Evolutionary conservation across 2,797 vertebrate species (phyloP), one percentile per base, ranked within the genome.

Genomic region (Spinibarbus caldwelli): DNA sequence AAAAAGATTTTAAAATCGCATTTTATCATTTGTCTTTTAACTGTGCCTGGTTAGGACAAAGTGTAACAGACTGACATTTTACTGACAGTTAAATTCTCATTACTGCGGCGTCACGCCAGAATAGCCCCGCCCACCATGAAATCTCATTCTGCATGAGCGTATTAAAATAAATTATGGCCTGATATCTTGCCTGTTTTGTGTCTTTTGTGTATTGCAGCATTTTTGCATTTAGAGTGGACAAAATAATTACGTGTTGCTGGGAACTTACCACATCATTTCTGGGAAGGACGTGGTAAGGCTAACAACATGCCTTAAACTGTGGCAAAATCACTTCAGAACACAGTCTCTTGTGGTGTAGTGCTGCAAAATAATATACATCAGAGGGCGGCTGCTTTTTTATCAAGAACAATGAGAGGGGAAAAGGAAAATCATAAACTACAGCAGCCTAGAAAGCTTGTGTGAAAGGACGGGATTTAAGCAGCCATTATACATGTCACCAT

Each of bases 401-500:
- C 29, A 76, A 54, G 43, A 75, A 75, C 80, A 77, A 80, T 54
- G 66, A 26, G 47, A 21, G 23, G 54, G 72, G 38, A 52, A 43
- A 52, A 83, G 36, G 38, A 78, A 5, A 21, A 71, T 75, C 38
- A 75, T 79, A 82, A 86, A 89, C 78, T 68, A 82, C n/a, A 86
- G 43, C 7, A 47, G 77, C 64, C 43, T 47, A 66, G 38, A 79
- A 79, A 34, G 79, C 54, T 62, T 84, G 52, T 34, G 31, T 29
- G 72, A 87, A 73, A 81, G 26, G 66, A 68, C 52, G 14, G n/a
- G 66, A 68, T 80, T 83, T 34, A 45, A n/a, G 26, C 67, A 64
- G 43, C 54, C 47, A 73, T 43, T 82, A 88, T 85, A 77, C 81
- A 85, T 70, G 84, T 75, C 73, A 59, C 57, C 67, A 75, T 82